Percentiles rank a stretch among this genome's conserved stretches.
phyloP scores from a whole-genome alignment of 64 coral and sea anemone genomes.

The Actinia equina region DNA sequence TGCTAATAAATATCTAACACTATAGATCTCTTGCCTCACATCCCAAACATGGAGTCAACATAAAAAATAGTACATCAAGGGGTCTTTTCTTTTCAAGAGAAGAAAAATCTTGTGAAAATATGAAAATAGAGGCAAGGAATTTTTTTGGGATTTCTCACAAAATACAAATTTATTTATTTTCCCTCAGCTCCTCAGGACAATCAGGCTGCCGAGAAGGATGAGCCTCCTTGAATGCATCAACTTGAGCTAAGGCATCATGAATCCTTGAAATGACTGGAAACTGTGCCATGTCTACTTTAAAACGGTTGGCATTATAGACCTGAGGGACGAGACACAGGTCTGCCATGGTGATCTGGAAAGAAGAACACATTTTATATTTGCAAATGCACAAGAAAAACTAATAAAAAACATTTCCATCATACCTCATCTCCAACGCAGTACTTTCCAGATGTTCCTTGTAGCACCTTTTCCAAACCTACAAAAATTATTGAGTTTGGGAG shows the following conservation, averaged over 20 bases:
- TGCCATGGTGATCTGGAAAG: constrained; percentile 68
- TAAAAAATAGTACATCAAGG: too few species aligned
- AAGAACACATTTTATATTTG: too few species aligned
- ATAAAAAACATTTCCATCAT: not conserved
- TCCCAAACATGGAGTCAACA: too few species aligned
- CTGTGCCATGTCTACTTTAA: constrained; percentile 92
- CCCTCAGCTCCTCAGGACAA: constrained; percentile 81
- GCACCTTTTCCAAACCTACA: constrained; percentile 14
- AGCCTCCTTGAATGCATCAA: constrained; percentile 80
- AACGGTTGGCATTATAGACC: constrained; percentile 95
- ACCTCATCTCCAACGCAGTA: constrained; percentile 97
- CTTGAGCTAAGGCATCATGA: constrained; percentile 49
- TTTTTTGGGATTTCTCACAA: too few species aligned
- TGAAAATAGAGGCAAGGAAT: too few species aligned
- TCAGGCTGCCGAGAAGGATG: constrained; percentile 92
- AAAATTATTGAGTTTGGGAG: too few species aligned
- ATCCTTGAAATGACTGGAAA: constrained; percentile 84
- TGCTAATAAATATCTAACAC: too few species aligned
- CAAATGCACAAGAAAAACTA: too few species aligned
- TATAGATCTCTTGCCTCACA: too few species aligned
- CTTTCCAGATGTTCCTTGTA: constrained; percentile 79
- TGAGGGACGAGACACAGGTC: constrained; percentile 86
- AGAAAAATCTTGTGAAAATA: too few species aligned
- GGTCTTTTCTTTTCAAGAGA: too few species aligned
- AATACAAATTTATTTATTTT: not conserved